phyloP scores from a whole-genome alignment of 2,797 vertebrate genomes.

The Etheostoma perlongum region DNA sequence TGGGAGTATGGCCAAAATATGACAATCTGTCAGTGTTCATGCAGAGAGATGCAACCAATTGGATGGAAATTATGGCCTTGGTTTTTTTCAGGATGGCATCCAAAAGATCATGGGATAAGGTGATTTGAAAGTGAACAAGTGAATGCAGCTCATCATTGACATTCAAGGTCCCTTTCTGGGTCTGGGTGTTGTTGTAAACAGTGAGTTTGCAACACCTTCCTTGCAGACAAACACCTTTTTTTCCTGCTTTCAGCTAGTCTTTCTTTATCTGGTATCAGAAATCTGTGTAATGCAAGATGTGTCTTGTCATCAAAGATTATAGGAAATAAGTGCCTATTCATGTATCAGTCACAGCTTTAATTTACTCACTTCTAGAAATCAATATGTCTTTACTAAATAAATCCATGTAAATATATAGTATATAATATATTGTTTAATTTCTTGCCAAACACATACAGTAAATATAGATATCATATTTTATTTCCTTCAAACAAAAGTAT shows the following conservation, averaged over 20 bases:
- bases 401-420: background rate
- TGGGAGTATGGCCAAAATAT: slow-evolving; percentile 83
- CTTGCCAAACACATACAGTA: slow-evolving; percentile 14
- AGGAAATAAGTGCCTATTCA: slow-evolving; percentile 32
- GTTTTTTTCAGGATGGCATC: slow-evolving; percentile 77
- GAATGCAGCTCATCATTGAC: slow-evolving; percentile 69
- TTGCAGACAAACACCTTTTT: slow-evolving; percentile 61
- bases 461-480: slow-evolving; percentile 21
- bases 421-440: too few species aligned
- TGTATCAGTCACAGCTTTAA: slow-evolving; percentile 33
- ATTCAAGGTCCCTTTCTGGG: slow-evolving; percentile 75
- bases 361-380: slow-evolving; percentile 12
- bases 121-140: slow-evolving; percentile 81
- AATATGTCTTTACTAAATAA: background rate
- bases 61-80: slow-evolving; percentile 82
- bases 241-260: slow-evolving; percentile 38
- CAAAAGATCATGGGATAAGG: slow-evolving; percentile 76
- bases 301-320: slow-evolving; percentile 49
- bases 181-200: slow-evolving; percentile 69
- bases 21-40: slow-evolving; percentile 83
- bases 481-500: slow-evolving; percentile 17
- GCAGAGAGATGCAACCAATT: slow-evolving; percentile 78
- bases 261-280: slow-evolving; percentile 45
- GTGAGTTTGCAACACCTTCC: slow-evolving; percentile 67
- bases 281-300: slow-evolving; percentile 50